phyloP scores from a whole-genome alignment of 2,113 vertebrate species.

The Elaphurus davidianus region DNA sequence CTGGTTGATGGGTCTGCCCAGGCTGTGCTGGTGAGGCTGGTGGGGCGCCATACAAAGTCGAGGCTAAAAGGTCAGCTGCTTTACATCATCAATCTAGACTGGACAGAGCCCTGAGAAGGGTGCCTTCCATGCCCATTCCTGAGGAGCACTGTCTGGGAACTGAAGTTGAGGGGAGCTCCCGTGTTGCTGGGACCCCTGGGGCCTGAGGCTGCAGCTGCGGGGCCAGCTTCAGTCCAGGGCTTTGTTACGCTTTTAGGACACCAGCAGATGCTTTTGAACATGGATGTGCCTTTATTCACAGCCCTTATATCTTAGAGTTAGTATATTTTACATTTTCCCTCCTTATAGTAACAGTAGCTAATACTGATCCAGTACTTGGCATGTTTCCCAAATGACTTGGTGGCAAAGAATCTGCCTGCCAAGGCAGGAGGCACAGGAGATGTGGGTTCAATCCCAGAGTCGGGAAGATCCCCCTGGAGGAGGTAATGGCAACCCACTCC shows the following conservation, averaged over 20 bases:
- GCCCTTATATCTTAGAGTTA: not conserved
- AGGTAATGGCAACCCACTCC: not conserved
- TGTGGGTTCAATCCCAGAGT: not conserved
- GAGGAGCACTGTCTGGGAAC: conserved; percentile 78
- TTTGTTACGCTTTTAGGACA: not conserved
- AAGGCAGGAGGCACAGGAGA: not conserved
- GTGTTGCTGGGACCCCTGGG: not conserved
- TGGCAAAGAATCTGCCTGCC: not conserved
- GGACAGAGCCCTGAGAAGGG: conserved; percentile 68
- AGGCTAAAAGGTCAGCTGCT: conserved; percentile 79
- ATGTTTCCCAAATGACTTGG: not conserved
- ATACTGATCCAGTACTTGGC: not conserved
- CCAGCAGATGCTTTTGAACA: not conserved
- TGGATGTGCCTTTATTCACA: not conserved
- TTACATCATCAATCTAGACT: conserved; percentile 81
- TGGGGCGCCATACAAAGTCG: conserved; percentile 72
- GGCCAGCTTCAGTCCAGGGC: conserved; percentile 5
- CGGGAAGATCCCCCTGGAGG: not conserved
- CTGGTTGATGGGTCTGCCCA: conserved; percentile 63
- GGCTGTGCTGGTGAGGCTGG: conserved; percentile 74
- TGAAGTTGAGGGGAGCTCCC: conserved; percentile 31
- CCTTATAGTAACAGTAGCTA: not conserved
- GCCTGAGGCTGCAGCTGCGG: not conserved
- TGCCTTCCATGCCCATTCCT: conserved; percentile 79
- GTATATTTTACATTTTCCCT: not conserved